Evolutionary conservation across 2,888 invertebrate species (phyloP).

Genomic region (Poecilobothrus nobilitatus): DNA sequence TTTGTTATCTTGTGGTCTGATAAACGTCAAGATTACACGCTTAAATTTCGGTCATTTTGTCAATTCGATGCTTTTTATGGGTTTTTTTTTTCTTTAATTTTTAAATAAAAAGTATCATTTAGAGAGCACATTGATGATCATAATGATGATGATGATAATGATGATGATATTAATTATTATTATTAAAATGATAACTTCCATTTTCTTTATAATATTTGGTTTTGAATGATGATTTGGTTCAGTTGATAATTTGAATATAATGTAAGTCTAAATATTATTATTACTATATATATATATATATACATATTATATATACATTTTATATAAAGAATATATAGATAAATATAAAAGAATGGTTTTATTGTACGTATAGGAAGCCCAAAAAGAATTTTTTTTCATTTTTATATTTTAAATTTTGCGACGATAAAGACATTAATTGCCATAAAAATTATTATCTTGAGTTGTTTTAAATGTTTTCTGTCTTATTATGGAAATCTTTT

Average conservation of each 20-base stretch:
- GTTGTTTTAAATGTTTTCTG: neutral
- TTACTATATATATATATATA: neutral
- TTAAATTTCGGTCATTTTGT: conserved; percentile 6
- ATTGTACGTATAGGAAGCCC: too few species aligned
- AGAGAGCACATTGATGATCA: neutral
- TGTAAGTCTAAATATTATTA: too few species aligned
- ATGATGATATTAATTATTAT: too few species aligned
- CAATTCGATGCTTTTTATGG: conserved; percentile 1
- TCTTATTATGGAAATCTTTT: too few species aligned
- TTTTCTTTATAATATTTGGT: too few species aligned
- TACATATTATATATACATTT: too few species aligned
- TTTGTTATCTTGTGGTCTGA: neutral
- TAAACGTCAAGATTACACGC: conserved; percentile 3
- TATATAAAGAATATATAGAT: too few species aligned
- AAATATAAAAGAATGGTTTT: too few species aligned
- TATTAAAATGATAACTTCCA: too few species aligned
- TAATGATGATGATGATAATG: neutral
- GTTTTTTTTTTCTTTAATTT: neutral
- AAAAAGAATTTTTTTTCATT: neutral
- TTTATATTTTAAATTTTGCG: neutral
- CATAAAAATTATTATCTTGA: conserved; percentile 6
- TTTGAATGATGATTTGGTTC: neutral
- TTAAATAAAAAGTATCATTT: neutral
- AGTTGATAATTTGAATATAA: neutral
- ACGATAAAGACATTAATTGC: neutral